Evolutionary conservation across 64 coral and sea anemone species (phyloP).

Genomic region (Porites australiensis): DNA sequence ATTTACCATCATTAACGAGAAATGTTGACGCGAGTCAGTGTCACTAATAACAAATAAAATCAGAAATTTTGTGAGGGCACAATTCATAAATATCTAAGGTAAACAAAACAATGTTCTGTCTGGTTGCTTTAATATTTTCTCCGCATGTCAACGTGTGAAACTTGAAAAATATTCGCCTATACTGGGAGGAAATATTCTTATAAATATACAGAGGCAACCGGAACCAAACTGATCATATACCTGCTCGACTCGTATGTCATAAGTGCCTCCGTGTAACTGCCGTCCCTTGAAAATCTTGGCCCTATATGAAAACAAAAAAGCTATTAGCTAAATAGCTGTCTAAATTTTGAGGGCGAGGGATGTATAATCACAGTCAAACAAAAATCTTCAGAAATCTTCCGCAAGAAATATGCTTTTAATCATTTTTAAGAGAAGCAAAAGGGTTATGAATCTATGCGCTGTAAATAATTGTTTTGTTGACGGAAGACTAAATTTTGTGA

Average conservation of each 20-base stretch:
- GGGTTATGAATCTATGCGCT: background rate
- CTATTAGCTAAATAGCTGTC: conserved; percentile 19
- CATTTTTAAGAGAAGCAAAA: background rate
- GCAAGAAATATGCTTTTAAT: background rate
- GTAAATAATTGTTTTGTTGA: background rate
- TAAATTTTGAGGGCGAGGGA: no score
- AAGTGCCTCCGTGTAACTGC: conserved; percentile 78
- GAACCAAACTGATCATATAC: background rate
- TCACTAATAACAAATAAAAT: background rate
- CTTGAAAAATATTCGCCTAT: background rate
- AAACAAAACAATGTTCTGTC: conserved; percentile 17
- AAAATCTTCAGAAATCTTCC: background rate
- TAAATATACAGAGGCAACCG: background rate
- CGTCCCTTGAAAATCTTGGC: conserved; percentile 79
- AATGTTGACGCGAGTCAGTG: background rate
- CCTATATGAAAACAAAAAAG: conserved; percentile 68
- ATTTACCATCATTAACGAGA: background rate
- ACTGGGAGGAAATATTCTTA: background rate
- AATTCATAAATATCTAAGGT: conserved; percentile 22
- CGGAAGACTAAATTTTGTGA: background rate
- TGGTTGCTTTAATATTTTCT: background rate
- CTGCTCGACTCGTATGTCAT: conserved; percentile 91
- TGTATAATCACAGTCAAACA: background rate
- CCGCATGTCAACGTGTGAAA: background rate
- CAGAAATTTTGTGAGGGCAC: background rate